Percentiles rank a stretch among this genome's conserved stretches.
These are phyloP conservation scores for Pterois miles DNA, from an alignment of 2,797 vertebrate species.

Conservation along the genomic window DNA sequence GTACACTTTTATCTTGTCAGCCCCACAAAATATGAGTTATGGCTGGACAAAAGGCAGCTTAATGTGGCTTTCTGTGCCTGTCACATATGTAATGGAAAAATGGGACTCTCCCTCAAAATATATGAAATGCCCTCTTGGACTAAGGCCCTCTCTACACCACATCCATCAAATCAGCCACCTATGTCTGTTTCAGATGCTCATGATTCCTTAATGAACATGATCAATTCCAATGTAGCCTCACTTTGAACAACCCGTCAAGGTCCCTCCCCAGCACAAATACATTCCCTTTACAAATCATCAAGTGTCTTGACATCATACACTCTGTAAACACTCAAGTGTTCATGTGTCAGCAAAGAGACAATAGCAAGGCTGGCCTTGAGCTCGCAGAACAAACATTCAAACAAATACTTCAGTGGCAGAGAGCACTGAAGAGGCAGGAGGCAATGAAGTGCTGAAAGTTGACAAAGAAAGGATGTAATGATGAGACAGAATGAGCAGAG, in stretches of 20 bases:
- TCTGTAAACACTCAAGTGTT: conserved; percentile 38
- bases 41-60: conserved; percentile 64
- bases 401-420: conserved; percentile 32
- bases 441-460: conserved; percentile 45
- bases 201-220: conserved; percentile 70
- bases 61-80: conserved; percentile 64
- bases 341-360: conserved; percentile 44
- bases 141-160: conserved; percentile 41
- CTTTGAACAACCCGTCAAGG: conserved; percentile 56
- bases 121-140: conserved; percentile 60
- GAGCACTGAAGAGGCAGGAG: conserved; percentile 36
- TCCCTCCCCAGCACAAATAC: conserved; percentile 21
- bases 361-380: conserved; percentile 35
- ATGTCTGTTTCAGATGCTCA: conserved; percentile 67
- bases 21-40: conserved; percentile 71
- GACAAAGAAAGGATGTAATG: conserved; percentile 62
- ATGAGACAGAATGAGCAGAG: conserved; percentile 37
- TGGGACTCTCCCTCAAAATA: conserved; percentile 60
- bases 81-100: conserved; percentile 72
- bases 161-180: conserved; percentile 72
- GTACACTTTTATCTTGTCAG: conserved; percentile 72
- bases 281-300: conserved; percentile 51
- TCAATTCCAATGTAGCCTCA: conserved; percentile 64
- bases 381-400: conserved; percentile 50
- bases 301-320: conserved; percentile 33